Evolutionary conservation across 2,888 invertebrate genomes (phyloP), one percentile per base, ranked within the genome.

Genomic region (Diachrysia chrysitis): DNA sequence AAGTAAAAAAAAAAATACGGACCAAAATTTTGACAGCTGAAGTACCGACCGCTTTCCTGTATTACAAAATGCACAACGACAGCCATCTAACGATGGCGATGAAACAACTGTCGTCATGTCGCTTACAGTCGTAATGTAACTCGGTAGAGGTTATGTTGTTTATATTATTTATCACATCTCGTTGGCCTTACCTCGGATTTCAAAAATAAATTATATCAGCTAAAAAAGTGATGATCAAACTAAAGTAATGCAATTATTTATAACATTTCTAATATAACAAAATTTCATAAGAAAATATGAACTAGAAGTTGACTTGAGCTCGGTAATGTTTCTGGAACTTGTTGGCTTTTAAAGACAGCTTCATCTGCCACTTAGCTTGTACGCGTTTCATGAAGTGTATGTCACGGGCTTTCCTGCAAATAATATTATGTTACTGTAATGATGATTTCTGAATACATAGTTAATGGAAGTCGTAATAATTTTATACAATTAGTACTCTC

Each of bases 261-360:
- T 51, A 69, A 29, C 65, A 35, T 57, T 23, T 53, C 32, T 69
- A 69, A 61, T 66, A 21, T 56, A 69, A 58, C 19, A 71, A 56
- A 10, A 35, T 53, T 48, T 66, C 25, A 65, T 66, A 55, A 58
- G 51, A 17, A 42, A 35, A 10, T 23, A 17, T 25, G 4, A 56
- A 86, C 92, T 97, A 98, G 90, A 97, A 98, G 85, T 97, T 96
- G 71, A 98, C 97, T 96, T 98, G 98, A 66, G 95, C 96, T 79
- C 98, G 96, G 91, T 97, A 98, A 94, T 98, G 97, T 77, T 95
- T 96, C 90, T 98, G 98, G 76, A 98, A 94, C 91, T 98, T 98
- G 89, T 98, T 98, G 4, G 96, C 96, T 87, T 97, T 97, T 58
- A 97, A 90, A n/a, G 98, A 97, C 58, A 98, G 89, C 87, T 97